A percentile compares a stretch with the other conserved stretches of the same genome.
These are phyloP conservation scores for Rhinatrema bivittatum DNA, from an alignment of 2,797 vertebrate genomes.

Conservation along the genomic window DNA sequence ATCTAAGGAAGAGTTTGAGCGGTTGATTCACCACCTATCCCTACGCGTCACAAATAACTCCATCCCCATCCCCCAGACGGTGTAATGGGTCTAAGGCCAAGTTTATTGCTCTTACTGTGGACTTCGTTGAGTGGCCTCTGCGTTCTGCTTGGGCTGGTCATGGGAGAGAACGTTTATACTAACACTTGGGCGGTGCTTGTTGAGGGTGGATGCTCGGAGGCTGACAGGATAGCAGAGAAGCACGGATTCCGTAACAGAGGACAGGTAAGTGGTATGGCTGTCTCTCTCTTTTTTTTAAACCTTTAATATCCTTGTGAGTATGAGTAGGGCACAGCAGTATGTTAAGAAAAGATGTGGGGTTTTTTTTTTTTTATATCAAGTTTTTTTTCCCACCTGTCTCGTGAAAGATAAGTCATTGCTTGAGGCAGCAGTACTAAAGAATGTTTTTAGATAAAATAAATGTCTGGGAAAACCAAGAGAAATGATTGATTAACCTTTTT, in stretches of 20 bases:
- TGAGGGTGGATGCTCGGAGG: slow-evolving; percentile 67
- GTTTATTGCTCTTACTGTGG: slow-evolving; percentile 59
- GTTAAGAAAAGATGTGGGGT: no score
- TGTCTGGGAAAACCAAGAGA: no score
- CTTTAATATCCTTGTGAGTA: no score
- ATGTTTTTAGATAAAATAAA: no score
- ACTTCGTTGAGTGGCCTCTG: slow-evolving; percentile 61
- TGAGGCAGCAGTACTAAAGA: no score
- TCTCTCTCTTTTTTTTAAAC: no score
- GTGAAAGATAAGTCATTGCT: no score
- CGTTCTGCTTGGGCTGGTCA: slow-evolving; percentile 50
- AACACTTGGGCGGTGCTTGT: slow-evolving; percentile 94
- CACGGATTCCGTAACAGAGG: slow-evolving; percentile 87
- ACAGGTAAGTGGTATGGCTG: slow-evolving; percentile 58
- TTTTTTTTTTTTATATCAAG: no score
- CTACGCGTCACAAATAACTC: not conserved
- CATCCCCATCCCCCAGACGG: slow-evolving; percentile 19
- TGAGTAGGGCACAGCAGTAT: no score
- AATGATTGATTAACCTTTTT: no score
- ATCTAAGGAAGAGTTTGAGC: not conserved
- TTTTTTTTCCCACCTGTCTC: no score
- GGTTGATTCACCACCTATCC: not conserved
- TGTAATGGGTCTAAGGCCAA: slow-evolving; percentile 73
- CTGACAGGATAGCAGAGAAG: slow-evolving; percentile 70
- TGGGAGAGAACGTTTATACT: slow-evolving; percentile 73